phyloP scores from a whole-genome alignment of 2,888 invertebrate genomes.

The Aspidiotus rigidus region DNA sequence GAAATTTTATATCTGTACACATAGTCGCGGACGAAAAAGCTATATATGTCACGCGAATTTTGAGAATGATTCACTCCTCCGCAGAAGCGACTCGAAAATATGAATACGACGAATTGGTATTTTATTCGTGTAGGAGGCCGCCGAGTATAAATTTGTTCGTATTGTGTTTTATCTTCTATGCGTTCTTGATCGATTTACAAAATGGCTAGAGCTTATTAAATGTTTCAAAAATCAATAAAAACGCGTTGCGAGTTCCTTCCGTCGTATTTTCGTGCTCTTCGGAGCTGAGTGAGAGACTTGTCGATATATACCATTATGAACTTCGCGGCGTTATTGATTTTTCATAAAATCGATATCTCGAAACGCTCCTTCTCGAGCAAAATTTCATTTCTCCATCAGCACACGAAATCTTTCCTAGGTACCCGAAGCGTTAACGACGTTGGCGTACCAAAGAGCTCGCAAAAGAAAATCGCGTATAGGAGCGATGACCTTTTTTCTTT shows the following conservation, averaged over 20 bases:
- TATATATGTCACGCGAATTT: no score
- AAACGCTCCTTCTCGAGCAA: background rate
- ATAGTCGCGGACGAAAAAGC: no score
- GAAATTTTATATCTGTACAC: no score
- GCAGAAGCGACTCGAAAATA: no score
- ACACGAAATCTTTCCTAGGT: no score
- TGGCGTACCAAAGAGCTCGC: background rate
- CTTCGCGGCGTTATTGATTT: slow-evolving; percentile 17
- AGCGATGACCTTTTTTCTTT: no score
- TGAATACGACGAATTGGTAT: no score
- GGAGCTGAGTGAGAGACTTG: slow-evolving; percentile 17
- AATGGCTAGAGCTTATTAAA: no score
- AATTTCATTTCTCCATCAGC: background rate
- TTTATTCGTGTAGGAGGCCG: no score
- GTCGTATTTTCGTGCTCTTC: slow-evolving; percentile 13
- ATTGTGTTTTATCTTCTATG: background rate
- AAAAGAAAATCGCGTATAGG: background rate
- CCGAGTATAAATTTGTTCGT: background rate
- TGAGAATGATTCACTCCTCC: no score
- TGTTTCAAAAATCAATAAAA: slow-evolving; percentile 27
- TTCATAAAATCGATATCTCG: slow-evolving; percentile 12
- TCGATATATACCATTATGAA: slow-evolving; percentile 24
- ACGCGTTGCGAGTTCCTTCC: slow-evolving; percentile 18
- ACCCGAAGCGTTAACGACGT: background rate
- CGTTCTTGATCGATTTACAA: background rate